These are phyloP conservation scores for Troides helena DNA, from an alignment of 2,888 invertebrate genomes.

Conservation along the genomic window DNA sequence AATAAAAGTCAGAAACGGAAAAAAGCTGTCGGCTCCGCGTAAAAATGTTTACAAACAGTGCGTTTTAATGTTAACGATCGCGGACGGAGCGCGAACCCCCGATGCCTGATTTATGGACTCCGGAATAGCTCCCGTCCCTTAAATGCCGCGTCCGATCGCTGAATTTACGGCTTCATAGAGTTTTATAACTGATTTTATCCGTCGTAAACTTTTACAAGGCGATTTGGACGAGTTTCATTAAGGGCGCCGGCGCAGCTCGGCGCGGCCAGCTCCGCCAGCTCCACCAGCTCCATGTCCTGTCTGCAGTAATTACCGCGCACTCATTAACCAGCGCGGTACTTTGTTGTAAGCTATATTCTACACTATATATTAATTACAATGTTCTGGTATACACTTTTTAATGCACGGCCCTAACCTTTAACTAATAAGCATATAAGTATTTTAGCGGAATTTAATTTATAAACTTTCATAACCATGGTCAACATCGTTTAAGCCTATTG, in stretches of 20 bases:
- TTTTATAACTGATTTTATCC: conserved; percentile 79
- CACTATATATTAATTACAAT: too few relatives aligned
- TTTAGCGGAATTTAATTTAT: too few relatives aligned
- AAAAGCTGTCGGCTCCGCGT: conserved; percentile 61
- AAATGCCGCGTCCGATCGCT: conserved; percentile 49
- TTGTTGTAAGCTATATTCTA: too few relatives aligned
- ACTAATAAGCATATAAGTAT: too few relatives aligned
- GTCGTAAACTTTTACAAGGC: conserved; percentile 73
- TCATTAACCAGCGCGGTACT: too few relatives aligned
- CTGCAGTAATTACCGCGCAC: too few relatives aligned
- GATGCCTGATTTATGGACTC: conserved; percentile 70
- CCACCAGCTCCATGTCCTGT: too few relatives aligned
- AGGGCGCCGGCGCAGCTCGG: conserved; percentile 35
- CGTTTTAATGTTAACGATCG: conserved; percentile 70
- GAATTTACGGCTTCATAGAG: conserved; percentile 70
- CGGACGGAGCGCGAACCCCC: conserved; percentile 59
- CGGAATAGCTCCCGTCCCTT: conserved; percentile 72
- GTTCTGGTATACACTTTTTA: too few relatives aligned
- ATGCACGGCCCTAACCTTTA: too few relatives aligned
- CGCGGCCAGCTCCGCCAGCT: not conserved
- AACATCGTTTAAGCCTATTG: too few relatives aligned
- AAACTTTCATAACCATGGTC: too few relatives aligned
- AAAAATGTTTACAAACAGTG: conserved; percentile 74
- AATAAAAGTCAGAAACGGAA: conserved; percentile 34
- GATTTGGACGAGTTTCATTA: conserved; percentile 65